phyloP scores from a whole-genome alignment of 2,888 invertebrate species.

The Ochropleura plecta region DNA sequence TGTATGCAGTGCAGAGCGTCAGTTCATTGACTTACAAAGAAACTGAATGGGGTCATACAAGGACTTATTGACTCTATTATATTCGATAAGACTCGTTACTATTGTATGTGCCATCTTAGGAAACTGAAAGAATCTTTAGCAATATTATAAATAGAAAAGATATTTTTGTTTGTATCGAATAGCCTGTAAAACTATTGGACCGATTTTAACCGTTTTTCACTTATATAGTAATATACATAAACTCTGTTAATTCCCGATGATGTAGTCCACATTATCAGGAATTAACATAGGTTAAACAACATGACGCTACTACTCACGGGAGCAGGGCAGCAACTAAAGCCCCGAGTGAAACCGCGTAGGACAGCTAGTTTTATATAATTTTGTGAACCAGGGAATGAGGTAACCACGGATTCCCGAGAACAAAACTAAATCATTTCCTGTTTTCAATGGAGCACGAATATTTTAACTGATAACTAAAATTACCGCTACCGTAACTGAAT shows the following conservation, averaged over 20 bases:
- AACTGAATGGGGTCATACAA: conserved; percentile 54
- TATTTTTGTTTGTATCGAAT: too few species aligned
- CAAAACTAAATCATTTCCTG: conserved; percentile 32
- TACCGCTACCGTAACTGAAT: conserved; percentile 11
- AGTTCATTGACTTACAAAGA: conserved; percentile 62
- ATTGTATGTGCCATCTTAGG: conserved; percentile 13
- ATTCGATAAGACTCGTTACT: conserved; percentile 22
- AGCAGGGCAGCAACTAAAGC: too few species aligned
- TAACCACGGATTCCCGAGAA: conserved; percentile 1
- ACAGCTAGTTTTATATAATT: conserved; percentile 21
- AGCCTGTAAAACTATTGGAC: too few species aligned
- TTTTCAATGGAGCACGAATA: conserved; percentile 9
- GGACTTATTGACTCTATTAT: conserved; percentile 51
- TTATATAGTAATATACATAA: too few species aligned
- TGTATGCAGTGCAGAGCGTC: conserved; percentile 44
- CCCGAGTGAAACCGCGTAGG: too few species aligned
- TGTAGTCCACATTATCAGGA: too few species aligned
- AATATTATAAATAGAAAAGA: too few species aligned
- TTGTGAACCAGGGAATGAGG: conserved; percentile 3
- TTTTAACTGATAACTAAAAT: conserved; percentile 3
- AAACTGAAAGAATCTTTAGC: not conserved
- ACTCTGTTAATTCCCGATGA: too few species aligned
- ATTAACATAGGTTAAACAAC: too few species aligned
- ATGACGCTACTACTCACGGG: too few species aligned
- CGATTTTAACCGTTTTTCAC: too few species aligned